Conservation (phyloP, 2,888 invertebrate species). For the Acanthococcus lagerstroemiae region DNA sequence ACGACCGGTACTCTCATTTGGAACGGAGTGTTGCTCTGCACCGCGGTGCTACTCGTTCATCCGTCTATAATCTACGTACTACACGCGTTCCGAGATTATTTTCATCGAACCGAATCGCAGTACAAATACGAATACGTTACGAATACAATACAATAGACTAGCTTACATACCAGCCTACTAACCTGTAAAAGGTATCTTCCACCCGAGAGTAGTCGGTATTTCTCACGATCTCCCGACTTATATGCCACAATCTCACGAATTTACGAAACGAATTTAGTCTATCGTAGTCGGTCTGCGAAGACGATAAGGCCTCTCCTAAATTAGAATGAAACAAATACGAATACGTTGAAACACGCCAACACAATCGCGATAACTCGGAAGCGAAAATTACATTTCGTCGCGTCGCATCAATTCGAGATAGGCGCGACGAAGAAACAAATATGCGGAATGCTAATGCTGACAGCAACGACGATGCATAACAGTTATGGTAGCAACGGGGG, state of each 20-base stretch:
- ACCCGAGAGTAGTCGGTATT: conserved; percentile 36
- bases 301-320: conserved; percentile 34
- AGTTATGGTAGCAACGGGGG: too few species aligned
- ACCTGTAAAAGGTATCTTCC: conserved; percentile 51
- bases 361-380: not conserved
- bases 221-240: conserved; percentile 55
- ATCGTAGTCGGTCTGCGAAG: conserved; percentile 35
- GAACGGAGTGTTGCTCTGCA: too few species aligned
- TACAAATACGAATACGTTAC: not conserved
- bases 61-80: too few species aligned
- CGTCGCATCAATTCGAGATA: too few species aligned
- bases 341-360: not conserved
- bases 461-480: not conserved
- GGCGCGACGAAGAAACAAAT: too few species aligned
- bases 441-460: too few species aligned
- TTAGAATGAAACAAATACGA: not conserved
- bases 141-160: not conserved
- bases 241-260: conserved; percentile 63
- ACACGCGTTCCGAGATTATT: too few species aligned
- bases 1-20: too few species aligned
- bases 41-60: too few species aligned
- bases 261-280: conserved; percentile 53
- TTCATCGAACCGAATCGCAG: not conserved
- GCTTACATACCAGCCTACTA: conserved; percentile 36
- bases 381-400: too few species aligned